Evolutionary conservation across 2,797 vertebrate genomes (phyloP), one percentile per base, ranked within the genome.

Genomic region (Poliocrania exsul): DNA sequence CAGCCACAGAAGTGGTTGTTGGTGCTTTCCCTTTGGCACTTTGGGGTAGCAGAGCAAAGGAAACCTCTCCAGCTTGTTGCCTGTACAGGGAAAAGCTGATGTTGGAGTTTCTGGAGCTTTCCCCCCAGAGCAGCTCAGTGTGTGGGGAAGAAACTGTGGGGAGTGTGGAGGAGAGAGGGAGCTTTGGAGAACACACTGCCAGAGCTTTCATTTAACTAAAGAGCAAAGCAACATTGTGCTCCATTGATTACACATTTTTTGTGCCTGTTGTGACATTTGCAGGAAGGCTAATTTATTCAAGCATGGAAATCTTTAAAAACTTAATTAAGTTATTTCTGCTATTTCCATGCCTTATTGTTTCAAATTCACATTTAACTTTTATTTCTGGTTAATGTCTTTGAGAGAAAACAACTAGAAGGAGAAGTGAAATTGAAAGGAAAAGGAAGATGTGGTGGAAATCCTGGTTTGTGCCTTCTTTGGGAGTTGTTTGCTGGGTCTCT

Each of bases 231-330:
- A 69, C 97, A 97, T 91, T 92, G 96, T 96, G 97, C 97, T 97
- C 93, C 97, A 97, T 98, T 98, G 98, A 98, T 98, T 97, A 97
- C 97, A 94, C 93, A 81, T 96, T 97, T 98, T 96, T 94, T 88
- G 95, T 97, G 97, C 95, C 97, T 98, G 98, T 98, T 98, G 97
- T 98, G 98, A 98, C 98, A 98, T 98, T 98, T 98, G 97, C 97
- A 97, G 96, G 97, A 97, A 98, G 95, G 96, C 97, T 97, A 98
- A 98, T 98, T 98, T 98, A 98, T 97, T 98, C 98, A 97, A 97
- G 98, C 98, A 98, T 98, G 97, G 98, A 98, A 98, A 98, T 98
- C 98, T 98, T 98, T 98, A 98, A 98, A 98, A 98, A 98, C 98
- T 98, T 98, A 98, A 98, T 98, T 98, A 98, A 98, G 98, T 98